A percentile compares a stretch with the other conserved stretches of the same genome.
Evolutionary conservation across 2,113 vertebrate genomes (phyloP).

Genomic region (Trachemys scripta): DNA sequence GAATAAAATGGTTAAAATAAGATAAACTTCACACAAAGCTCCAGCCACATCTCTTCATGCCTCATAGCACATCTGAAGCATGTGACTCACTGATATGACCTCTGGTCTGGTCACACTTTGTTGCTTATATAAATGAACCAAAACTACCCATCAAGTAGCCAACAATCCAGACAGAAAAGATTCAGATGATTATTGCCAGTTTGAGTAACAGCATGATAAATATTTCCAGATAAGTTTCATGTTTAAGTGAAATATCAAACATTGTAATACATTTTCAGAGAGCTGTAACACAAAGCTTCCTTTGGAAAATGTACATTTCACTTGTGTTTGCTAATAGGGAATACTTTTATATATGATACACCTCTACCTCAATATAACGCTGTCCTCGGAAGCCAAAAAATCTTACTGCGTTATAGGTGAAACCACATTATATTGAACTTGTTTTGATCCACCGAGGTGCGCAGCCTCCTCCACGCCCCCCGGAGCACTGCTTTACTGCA

Average conservation of each 20-base stretch:
- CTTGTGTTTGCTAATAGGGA: not conserved
- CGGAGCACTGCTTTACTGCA: too few species aligned
- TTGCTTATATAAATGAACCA: constrained; percentile 6
- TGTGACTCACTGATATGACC: not conserved
- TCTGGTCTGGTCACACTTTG: not conserved
- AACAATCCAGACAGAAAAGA: constrained; percentile 5
- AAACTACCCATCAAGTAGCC: not conserved
- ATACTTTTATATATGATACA: not conserved
- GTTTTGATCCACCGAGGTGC: too few species aligned
- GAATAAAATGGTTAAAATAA: not conserved
- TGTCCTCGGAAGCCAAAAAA: too few species aligned
- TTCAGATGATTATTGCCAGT: not conserved
- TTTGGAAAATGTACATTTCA: not conserved
- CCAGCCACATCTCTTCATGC: not conserved
- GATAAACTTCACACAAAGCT: not conserved
- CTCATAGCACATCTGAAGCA: not conserved
- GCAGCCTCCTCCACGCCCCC: too few species aligned
- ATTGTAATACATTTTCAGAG: not conserved
- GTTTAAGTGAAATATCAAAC: not conserved
- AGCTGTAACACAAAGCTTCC: not conserved
- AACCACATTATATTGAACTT: too few species aligned
- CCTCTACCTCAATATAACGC: too few species aligned
- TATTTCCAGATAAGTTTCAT: not conserved
- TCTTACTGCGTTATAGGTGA: too few species aligned
- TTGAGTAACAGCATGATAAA: not conserved